These are phyloP conservation scores for Hydrotaea diabolus DNA, from an alignment of 2,888 invertebrate genomes.

Conservation along the genomic window DNA sequence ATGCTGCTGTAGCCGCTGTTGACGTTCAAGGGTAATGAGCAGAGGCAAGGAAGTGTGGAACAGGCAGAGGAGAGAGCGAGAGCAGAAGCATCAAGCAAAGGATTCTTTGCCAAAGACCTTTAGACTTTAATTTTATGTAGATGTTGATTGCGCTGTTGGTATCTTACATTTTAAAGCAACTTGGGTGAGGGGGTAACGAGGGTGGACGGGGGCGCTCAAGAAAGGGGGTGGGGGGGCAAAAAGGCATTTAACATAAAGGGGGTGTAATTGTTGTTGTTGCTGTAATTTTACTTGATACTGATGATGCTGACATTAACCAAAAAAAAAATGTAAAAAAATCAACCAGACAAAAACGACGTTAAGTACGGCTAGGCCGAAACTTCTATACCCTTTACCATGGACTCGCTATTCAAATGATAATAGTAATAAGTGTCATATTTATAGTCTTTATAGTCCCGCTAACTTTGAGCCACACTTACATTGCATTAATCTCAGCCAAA, in stretches of 20 bases:
- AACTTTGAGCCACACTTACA: too few relatives aligned
- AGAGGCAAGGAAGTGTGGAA: not conserved
- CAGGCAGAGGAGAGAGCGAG: not conserved
- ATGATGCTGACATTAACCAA: conserved; percentile 44
- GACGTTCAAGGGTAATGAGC: conserved; percentile 29
- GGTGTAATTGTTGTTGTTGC: conserved; percentile 63
- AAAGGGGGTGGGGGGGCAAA: conserved; percentile 25
- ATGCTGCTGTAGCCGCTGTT: not conserved
- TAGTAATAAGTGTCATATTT: too few relatives aligned
- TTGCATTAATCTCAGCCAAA: too few relatives aligned
- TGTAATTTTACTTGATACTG: conserved; percentile 47
- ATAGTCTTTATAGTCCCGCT: too few relatives aligned
- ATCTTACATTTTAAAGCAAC: conserved; percentile 22
- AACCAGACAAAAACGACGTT: not conserved
- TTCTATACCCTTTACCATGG: too few relatives aligned
- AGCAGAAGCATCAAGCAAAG: conserved; percentile 35
- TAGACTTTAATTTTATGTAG: conserved; percentile 40
- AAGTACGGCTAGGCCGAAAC: too few relatives aligned
- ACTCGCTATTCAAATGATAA: too few relatives aligned
- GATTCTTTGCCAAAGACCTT: conserved; percentile 39
- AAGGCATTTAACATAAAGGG: conserved; percentile 64
- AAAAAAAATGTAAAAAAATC: conserved; percentile 22
- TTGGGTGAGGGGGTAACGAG: conserved; percentile 11
- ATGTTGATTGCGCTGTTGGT: not conserved
- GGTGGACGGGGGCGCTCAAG: conserved; percentile 11